A percentile compares a stretch with the other conserved stretches of the same genome.
Conservation (phyloP, 2,113 vertebrate genomes). For the Sinosuthora webbiana region DNA sequence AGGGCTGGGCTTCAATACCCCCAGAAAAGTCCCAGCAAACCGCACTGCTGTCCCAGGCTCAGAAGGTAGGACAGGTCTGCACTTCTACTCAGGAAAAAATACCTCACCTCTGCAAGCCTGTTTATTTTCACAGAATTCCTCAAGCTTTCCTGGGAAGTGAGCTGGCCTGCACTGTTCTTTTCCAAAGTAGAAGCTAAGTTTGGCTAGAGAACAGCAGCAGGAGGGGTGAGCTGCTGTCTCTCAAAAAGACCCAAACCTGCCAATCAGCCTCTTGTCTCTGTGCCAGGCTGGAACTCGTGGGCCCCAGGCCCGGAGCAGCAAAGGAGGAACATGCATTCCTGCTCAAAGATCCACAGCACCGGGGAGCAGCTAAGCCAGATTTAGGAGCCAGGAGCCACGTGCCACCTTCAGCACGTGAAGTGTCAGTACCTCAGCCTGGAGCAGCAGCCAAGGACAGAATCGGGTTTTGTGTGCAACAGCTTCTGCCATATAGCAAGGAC, state of each 20-base stretch:
- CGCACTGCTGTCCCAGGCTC: background rate
- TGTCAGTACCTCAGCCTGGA: background rate
- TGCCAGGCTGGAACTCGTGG: accelerated
- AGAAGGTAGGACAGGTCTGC: background rate
- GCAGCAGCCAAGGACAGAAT: background rate
- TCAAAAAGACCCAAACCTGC: background rate
- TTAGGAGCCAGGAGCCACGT: background rate
- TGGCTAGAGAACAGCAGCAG: background rate
- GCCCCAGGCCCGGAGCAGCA: background rate
- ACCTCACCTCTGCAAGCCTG: background rate
- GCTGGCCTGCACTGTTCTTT: background rate
- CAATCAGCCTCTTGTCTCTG: background rate
- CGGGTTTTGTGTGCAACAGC: background rate
- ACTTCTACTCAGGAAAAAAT: accelerated
- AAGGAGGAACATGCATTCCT: background rate
- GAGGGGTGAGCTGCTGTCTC: background rate
- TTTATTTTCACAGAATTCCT: background rate
- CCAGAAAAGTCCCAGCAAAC: background rate
- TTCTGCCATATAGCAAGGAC: background rate
- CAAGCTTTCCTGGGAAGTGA: background rate
- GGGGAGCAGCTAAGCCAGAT: background rate
- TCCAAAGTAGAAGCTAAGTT: background rate
- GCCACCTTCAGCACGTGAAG: background rate
- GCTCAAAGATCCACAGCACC: background rate
- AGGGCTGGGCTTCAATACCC: accelerated